phyloP scores from a whole-genome alignment of 2,113 vertebrate genomes.

The Callipepla californica region DNA sequence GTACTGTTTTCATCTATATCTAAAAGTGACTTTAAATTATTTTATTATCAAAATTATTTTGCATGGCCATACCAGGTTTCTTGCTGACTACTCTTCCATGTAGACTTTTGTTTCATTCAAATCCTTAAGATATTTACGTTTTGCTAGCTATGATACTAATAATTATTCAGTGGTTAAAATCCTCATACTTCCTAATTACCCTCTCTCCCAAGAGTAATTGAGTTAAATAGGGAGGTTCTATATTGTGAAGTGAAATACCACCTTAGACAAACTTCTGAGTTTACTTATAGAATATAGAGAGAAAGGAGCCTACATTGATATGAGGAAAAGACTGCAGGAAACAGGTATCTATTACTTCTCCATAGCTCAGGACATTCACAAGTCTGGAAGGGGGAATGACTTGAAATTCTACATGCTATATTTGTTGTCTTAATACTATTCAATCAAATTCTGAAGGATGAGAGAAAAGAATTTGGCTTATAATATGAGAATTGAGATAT shows the following conservation, averaged over 20 bases:
- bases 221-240: not conserved
- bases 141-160: not conserved
- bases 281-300: not conserved
- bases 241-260: not conserved
- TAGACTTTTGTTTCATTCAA: not conserved
- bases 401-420: not conserved
- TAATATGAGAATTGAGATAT: not conserved
- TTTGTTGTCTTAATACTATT: not conserved
- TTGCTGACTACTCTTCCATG: not conserved
- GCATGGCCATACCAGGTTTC: not conserved
- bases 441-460: not conserved
- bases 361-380: not conserved
- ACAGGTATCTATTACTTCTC: not conserved
- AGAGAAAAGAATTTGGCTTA: not conserved
- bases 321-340: not conserved
- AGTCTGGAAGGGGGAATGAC: not conserved
- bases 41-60: not conserved
- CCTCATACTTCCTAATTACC: not conserved
- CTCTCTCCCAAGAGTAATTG: not conserved
- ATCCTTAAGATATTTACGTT: not conserved
- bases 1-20: not conserved
- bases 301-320: not conserved
- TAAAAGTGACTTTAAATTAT: not conserved
- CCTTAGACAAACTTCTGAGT: not conserved
- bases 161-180: slow-evolving; percentile 28